Base-by-base conservation (phyloP, 1,140 invertebrate species). In the Druon quercuslanigerum region DNA sequence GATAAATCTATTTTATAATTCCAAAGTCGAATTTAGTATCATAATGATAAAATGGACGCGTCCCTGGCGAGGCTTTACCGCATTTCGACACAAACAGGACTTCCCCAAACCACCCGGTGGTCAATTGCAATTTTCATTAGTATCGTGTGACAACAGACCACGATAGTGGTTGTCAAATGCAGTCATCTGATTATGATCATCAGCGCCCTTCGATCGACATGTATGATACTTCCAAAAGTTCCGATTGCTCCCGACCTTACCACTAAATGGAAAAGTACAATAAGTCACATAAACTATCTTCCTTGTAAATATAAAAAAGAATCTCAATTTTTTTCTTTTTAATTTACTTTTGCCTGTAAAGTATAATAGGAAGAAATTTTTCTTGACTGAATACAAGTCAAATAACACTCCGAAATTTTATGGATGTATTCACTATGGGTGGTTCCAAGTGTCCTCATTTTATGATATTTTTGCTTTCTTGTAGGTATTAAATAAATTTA, bases 101-200 rank as follows among this genome's bases (percentile, higher is more conserved):
- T 66, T 66, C 14, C 25, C 60, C 20, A 66, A 66, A 66, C 60
- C 60, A 66, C 60, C 25, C 25, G 25, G 33, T 66, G 60, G 60
- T 66, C 60, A 66, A 66, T 46, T 66, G 60, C 60, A 66, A 66
- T 66, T 66, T 66, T 66, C 60, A 66, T 66, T 66, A 66, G 60
- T 66, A 66, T 66, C 60, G 60, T 66, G 60, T 66, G 60, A 66
- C 60, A 60, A 25, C 20, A 60, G 57, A 12, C 20, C 57, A 46
- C 25, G 60, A 33, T 66, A 16, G 60, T 66, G 60, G 60, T 66
- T 66, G 60, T 66, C 60, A 66, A 66, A 66, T 66, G 60, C 60
- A 66, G 60, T 66, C 60, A 66, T 66, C n/a, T 66, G 60, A n/a
- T 66, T 46, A 66, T 14, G 33, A 66, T 14, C 60, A 66, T 66